Evolutionary conservation across 2,888 invertebrate genomes (phyloP), one percentile per base, ranked within the genome.

Genomic region (Anaspis maculata): DNA sequence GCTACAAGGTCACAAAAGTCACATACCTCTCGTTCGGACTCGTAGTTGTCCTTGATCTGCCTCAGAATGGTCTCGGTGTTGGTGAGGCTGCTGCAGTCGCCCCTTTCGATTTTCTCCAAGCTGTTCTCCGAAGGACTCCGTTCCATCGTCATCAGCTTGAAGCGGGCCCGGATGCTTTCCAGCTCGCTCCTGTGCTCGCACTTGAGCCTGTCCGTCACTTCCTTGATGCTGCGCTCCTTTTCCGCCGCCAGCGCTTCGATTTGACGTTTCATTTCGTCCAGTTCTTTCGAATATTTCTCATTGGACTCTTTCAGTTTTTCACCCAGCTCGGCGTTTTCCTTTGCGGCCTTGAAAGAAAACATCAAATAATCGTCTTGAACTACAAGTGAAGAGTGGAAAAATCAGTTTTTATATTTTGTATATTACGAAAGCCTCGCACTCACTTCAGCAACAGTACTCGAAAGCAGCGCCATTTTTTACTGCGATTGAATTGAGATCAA

Each of bases 121-220:
- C 80, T 85, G 2, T 77, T 76, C 47, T 87, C 85, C 3, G 84
- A 84, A 0, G 84, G 83, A 33, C 83, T 83, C 48, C 85, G 82
- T 74, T 83, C 76, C 37, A 77, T 67, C 0, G 84, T 77, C 73
- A 86, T 83, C 38, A 86, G 66, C 38, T 80, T 77, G 62, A 79
- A 83, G 46, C 83, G 76, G 23, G 80, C 78, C 24, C 83, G 70
- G 44, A 89, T 69, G 3, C 79, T 80, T 50, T 86, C 85, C 24
- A 89, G 69, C 61, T 89, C 85, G 11, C 76, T 78, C 62, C 81
- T 83, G 58, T 86, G 83, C 48, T 83, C 79, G 37, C 76, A 68
- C 31, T 74, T 76, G 42, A 87, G 67, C 44, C 77, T 75, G 37
- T 85, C 83, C 3, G 77, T 76, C 7, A 78, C 67, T 32, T 82